Percentiles rank a stretch among this genome's conserved stretches.
Evolutionary conservation across 2,888 invertebrate species (phyloP).

Genomic region (Sericinus montela): DNA sequence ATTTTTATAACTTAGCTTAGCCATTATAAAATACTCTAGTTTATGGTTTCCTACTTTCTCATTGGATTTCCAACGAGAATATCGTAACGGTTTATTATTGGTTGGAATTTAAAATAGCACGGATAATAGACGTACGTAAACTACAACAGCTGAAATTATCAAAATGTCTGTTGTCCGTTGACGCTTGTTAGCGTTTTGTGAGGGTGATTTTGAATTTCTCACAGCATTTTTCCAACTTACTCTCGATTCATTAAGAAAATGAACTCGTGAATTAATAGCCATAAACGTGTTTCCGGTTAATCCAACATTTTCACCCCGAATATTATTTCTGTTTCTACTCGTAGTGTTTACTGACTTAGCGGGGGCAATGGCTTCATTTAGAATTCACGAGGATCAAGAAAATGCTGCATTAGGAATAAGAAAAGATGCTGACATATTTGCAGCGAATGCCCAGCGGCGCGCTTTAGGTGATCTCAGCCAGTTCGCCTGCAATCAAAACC

Average conservation of each 20-base stretch:
- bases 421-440: conserved; percentile 73
- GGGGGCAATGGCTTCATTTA: conserved; percentile 84
- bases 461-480: conserved; percentile 82
- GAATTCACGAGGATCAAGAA: conserved; percentile 88
- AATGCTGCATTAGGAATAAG: conserved; percentile 79
- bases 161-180: conserved; percentile 75
- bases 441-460: conserved; percentile 77
- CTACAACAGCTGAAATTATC: conserved; percentile 68
- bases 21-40: conserved; percentile 1
- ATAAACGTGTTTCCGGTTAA: conserved; percentile 39
- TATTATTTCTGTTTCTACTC: conserved; percentile 36
- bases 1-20: conserved; percentile 17
- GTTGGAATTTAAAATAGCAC: conserved; percentile 58
- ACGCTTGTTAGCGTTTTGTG: conserved; percentile 52
- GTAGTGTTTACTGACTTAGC: conserved; percentile 62
- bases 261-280: conserved; percentile 35
- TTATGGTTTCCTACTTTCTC: too few relatives aligned
- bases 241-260: conserved; percentile 49
- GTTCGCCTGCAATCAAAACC: conserved; percentile 75
- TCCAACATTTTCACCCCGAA: conserved; percentile 41
- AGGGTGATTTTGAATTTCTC: conserved; percentile 53
- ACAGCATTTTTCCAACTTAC: conserved; percentile 40
- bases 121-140: conserved; percentile 57
- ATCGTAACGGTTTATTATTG: conserved; percentile 45
- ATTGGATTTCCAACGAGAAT: too few relatives aligned